These are phyloP conservation scores for Hirtodrosophila trivittata DNA, from an alignment of 2,888 invertebrate genomes.

Conservation along the genomic window DNA sequence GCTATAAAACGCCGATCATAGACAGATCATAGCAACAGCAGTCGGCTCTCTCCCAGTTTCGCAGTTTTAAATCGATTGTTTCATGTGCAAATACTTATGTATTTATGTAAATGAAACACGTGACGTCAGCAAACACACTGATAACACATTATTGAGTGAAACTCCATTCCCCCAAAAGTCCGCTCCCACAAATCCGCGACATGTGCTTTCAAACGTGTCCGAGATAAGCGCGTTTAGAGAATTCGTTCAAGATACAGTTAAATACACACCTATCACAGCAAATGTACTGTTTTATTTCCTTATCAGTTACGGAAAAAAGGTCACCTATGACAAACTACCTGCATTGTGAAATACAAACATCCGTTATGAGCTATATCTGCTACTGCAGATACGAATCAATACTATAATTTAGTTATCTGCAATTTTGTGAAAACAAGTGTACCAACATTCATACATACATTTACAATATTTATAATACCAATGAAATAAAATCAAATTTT, in stretches of 20 bases:
- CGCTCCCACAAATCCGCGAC: constrained; percentile 9
- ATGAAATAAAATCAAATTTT: background rate
- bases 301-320: constrained; percentile 25
- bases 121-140: constrained; percentile 58
- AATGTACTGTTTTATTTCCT: constrained; percentile 28
- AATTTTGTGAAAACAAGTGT: no score
- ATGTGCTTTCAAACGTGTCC: constrained; percentile 29
- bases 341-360: constrained; percentile 29
- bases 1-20: constrained; percentile 13
- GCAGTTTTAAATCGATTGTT: constrained; percentile 25
- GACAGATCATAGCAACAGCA: constrained; percentile 30
- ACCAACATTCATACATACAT: no score
- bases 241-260: constrained; percentile 4
- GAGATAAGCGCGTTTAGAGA: constrained; percentile 18
- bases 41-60: constrained; percentile 17
- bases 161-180: constrained; percentile 13
- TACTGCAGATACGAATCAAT: background rate
- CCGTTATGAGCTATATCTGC: constrained; percentile 15
- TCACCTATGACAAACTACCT: constrained; percentile 10
- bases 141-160: constrained; percentile 47
- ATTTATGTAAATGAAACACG: constrained; percentile 43
- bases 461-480: constrained; percentile 2
- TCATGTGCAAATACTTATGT: constrained; percentile 1
- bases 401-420: background rate
- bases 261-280: constrained; percentile 3